A percentile compares a stretch with the other conserved stretches of the same genome.
Evolutionary conservation across 1,140 invertebrate species (phyloP).

Genomic region (Drosophila biarmipes): DNA sequence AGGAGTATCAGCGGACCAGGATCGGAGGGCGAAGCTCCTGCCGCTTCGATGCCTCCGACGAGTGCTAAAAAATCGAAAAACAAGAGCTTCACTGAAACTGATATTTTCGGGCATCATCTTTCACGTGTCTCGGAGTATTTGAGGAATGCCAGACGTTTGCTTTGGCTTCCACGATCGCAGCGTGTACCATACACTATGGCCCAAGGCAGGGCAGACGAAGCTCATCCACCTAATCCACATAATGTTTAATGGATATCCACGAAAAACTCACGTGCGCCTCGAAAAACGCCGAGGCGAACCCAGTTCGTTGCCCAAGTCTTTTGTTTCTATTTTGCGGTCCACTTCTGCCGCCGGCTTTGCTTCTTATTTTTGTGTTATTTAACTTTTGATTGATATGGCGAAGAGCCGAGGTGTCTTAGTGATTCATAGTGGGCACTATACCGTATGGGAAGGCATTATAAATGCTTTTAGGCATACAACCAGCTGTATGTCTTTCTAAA

Average conservation of each 20-base stretch:
- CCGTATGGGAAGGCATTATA: not conserved
- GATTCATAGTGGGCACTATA: not conserved
- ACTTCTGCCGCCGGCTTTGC: not conserved
- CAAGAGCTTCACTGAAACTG: slow-evolving; percentile 68
- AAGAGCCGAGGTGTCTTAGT: slow-evolving; percentile 2
- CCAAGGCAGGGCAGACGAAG: slow-evolving; percentile 5
- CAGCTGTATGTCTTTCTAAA: not conserved
- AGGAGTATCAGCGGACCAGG: slow-evolving; percentile 19
- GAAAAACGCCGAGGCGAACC: slow-evolving; percentile 6
- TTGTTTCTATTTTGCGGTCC: slow-evolving; percentile 45
- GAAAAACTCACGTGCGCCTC: slow-evolving; percentile 24
- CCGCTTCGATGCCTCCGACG: slow-evolving; percentile 37
- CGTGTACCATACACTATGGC: too few species aligned
- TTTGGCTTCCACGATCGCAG: slow-evolving; percentile 59
- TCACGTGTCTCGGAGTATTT: slow-evolving; percentile 28
- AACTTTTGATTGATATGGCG: slow-evolving; percentile 13
- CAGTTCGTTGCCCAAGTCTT: slow-evolving; percentile 77
- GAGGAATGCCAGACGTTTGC: slow-evolving; percentile 42
- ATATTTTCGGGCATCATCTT: slow-evolving; percentile 69
- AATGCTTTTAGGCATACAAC: not conserved
- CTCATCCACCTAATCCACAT: slow-evolving; percentile 21
- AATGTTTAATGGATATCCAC: slow-evolving; percentile 12
- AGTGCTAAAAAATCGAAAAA: slow-evolving; percentile 24
- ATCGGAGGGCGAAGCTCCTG: slow-evolving; percentile 33
- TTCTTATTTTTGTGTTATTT: slow-evolving; percentile 2